Evolutionary conservation across 92 coral and sea anemone species (phyloP), one percentile per base, ranked within the genome.

Genomic region (Palythoa heliodiscus): DNA sequence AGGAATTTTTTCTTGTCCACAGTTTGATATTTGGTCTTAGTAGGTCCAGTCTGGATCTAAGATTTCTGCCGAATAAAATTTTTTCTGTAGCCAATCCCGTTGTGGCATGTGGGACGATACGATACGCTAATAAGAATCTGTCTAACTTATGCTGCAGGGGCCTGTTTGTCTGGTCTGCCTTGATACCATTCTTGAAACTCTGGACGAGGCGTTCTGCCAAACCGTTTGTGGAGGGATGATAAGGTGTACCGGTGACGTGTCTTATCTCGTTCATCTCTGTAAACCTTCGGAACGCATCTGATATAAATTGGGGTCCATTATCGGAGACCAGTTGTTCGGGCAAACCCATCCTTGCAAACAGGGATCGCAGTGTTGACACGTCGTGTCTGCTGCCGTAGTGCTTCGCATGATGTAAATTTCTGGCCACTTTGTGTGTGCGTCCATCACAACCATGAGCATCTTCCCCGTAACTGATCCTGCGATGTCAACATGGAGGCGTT

Each of bases 171-270:
- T 17, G 11, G 70, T 88, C 87, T 1, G 84, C 91, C 77, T 83
- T 88, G 17, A 88, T 76, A 3, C 67, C 87, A 15, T 37, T 67
- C 76, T 82, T 83, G 84, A 83, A 88, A 55, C 87, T 88, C 71
- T 88, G 90, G 20, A 88, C 90, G 9, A 82, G 17, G 8, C 89
- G 55, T 55, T 88, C n/a, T n/a, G n/a, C n/a, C n/a, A n/a, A n/a
- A n/a, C n/a, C n/a, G n/a, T n/a, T n/a, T n/a, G n/a, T n/a, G 24
- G 90, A 11, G 11, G 87, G 90, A 20, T 82, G 86, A 60, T 87
- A 87, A 14, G 90, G 90, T 29, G 87, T 87, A 1, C 87, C 90
- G 5, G 66, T 87, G 4, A 87, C 73, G 43, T 87, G 90, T 15
- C 87, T 55, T 13, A 87, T 82, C 17, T 76, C 86, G 47, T 81